These are phyloP conservation scores for Mus pahari DNA, from an alignment of 2,113 vertebrate genomes.

Conservation along the genomic window DNA sequence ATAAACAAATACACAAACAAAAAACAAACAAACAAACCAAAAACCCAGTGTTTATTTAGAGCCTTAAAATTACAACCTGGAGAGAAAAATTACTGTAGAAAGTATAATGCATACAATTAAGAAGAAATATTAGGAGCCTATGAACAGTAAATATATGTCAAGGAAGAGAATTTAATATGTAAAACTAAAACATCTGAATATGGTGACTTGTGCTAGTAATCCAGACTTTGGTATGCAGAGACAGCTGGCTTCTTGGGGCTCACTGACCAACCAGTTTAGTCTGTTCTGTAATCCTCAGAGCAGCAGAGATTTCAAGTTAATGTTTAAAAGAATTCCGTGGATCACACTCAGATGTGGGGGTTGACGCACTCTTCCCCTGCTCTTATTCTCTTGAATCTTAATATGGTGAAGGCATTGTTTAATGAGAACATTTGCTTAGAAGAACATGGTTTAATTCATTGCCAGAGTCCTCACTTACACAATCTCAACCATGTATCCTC, in stretches of 20 bases:
- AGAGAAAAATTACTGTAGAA: too few species aligned
- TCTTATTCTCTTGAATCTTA: neutral
- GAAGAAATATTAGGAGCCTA: neutral
- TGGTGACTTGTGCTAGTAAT: neutral
- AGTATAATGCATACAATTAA: neutral
- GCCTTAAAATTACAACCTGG: too few species aligned
- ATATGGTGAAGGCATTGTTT: neutral
- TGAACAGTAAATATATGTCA: neutral
- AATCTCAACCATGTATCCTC: neutral
- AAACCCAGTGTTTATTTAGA: too few species aligned
- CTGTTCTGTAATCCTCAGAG: neutral
- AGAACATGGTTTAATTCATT: neutral
- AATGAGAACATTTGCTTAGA: neutral
- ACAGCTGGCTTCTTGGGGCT: neutral
- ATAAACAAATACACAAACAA: too few species aligned
- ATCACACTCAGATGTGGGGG: neutral
- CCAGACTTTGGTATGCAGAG: neutral
- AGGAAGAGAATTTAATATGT: neutral
- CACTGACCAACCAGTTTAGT: neutral
- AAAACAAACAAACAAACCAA: too few species aligned
- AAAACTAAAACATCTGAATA: neutral
- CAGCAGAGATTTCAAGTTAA: neutral
- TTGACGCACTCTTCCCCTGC: neutral
- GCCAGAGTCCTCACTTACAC: neutral
- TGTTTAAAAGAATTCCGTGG: neutral